Evolutionary conservation across 2,113 vertebrate species (phyloP).

Genomic region (Tenebrosternarchus preto): DNA sequence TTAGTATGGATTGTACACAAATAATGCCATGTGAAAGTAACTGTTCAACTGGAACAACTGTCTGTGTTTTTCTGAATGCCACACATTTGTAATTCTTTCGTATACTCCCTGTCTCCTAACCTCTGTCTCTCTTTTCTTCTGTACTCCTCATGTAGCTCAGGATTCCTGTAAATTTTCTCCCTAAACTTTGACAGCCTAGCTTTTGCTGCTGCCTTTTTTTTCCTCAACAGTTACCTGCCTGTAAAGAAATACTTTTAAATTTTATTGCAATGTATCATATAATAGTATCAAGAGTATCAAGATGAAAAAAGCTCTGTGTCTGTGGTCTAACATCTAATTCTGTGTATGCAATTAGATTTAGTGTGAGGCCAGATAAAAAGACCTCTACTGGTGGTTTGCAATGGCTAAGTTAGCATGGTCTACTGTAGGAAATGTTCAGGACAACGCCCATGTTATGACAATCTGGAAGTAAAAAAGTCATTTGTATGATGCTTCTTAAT

Average conservation of each 20-base stretch:
- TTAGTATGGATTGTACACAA: neutral
- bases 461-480: neutral
- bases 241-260: slow-evolving; percentile 12
- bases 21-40: slow-evolving; percentile 21
- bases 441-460: neutral
- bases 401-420: no score
- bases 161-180: slow-evolving; percentile 43
- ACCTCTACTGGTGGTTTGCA: no score
- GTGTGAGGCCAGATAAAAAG: no score
- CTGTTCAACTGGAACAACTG: neutral
- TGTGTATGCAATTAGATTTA: neutral
- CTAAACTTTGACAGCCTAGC: slow-evolving; percentile 46
- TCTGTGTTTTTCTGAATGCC: neutral
- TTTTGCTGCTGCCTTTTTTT: slow-evolving; percentile 33
- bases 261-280: neutral
- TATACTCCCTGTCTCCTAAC: neutral
- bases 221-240: slow-evolving; percentile 32
- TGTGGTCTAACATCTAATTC: slow-evolving; percentile 19
- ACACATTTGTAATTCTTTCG: neutral
- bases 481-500: neutral
- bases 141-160: slow-evolving; percentile 41
- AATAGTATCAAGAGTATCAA: slow-evolving; percentile 21
- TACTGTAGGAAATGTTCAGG: no score
- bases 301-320: slow-evolving; percentile 15
- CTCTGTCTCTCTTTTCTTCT: slow-evolving; percentile 17